Conservation (phyloP, 1,140 invertebrate species). For the Diabrotica virgifera region DNA sequence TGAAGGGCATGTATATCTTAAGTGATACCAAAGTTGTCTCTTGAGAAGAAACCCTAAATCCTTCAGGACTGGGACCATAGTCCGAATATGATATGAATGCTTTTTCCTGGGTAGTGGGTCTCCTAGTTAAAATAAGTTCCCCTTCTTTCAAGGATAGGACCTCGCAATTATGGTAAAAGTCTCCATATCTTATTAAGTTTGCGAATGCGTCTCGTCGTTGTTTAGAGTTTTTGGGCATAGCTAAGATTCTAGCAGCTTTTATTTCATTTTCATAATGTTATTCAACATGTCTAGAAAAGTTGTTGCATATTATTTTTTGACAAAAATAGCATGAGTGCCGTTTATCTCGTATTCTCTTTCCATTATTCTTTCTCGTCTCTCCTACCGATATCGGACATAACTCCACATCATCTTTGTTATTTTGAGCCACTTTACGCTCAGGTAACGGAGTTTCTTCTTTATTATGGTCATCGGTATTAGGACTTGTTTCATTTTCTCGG, state of each 20-base stretch:
- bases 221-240: conserved; percentile 11
- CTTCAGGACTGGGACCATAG: conserved; percentile 13
- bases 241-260: conserved; percentile 14
- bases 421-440: too few species aligned
- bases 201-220: conserved; percentile 17
- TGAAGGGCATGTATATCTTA: conserved; percentile 11
- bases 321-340: conserved; percentile 20
- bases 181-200: conserved; percentile 6
- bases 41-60: conserved; percentile 10
- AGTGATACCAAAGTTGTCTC: conserved; percentile 12
- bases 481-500: too few species aligned
- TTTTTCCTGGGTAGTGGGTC: conserved; percentile 7
- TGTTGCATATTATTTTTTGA: conserved; percentile 17
- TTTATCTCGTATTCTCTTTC: conserved; percentile 19
- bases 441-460: too few species aligned
- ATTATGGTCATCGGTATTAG: too few species aligned
- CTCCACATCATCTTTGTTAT: too few species aligned
- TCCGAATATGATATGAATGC: too few species aligned
- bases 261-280: conserved; percentile 16
- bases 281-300: conserved; percentile 9
- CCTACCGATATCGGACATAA: too few species aligned
- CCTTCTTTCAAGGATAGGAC: conserved; percentile 16
- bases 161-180: conserved; percentile 22
- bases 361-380: too few species aligned
- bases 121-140: conserved; percentile 9